Evolutionary conservation across 2,113 vertebrate species (phyloP).

Genomic region (Peromyscus leucopus): DNA sequence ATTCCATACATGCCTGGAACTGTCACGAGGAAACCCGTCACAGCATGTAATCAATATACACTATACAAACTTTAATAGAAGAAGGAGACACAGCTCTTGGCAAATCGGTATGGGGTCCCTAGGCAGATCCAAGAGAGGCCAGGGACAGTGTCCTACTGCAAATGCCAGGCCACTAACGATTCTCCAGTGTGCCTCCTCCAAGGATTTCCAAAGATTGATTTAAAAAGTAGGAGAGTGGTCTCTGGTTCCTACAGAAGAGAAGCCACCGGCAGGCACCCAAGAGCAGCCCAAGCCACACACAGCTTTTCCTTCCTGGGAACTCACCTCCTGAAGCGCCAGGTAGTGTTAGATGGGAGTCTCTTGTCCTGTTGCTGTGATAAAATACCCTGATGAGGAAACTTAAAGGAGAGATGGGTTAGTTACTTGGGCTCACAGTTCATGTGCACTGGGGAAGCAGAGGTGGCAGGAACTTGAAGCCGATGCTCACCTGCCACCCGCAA

Average conservation of each 20-base stretch:
- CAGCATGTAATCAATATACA: too few relatives aligned
- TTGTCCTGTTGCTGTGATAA: background rate
- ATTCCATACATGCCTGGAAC: too few relatives aligned
- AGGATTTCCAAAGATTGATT: background rate
- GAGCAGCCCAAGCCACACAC: background rate
- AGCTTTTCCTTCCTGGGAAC: background rate
- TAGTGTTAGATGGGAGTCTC: background rate
- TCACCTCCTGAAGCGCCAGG: too few relatives aligned
- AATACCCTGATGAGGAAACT: background rate
- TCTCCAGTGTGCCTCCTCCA: background rate
- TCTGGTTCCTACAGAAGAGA: background rate
- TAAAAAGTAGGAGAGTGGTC: background rate
- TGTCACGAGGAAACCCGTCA: too few relatives aligned
- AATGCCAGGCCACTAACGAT: background rate
- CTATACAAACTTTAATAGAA: too few relatives aligned
- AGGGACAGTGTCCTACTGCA: background rate
- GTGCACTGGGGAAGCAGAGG: too few relatives aligned
- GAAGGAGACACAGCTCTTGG: background rate
- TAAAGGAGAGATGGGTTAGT: background rate
- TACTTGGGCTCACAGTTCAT: background rate
- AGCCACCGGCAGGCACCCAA: too few relatives aligned
- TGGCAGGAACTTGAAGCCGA: background rate
- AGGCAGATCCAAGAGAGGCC: too few relatives aligned
- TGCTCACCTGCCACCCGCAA: too few relatives aligned
- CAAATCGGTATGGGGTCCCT: background rate